Evolutionary conservation across 2,797 vertebrate species (phyloP).

Genomic region (Botia almorhae): DNA sequence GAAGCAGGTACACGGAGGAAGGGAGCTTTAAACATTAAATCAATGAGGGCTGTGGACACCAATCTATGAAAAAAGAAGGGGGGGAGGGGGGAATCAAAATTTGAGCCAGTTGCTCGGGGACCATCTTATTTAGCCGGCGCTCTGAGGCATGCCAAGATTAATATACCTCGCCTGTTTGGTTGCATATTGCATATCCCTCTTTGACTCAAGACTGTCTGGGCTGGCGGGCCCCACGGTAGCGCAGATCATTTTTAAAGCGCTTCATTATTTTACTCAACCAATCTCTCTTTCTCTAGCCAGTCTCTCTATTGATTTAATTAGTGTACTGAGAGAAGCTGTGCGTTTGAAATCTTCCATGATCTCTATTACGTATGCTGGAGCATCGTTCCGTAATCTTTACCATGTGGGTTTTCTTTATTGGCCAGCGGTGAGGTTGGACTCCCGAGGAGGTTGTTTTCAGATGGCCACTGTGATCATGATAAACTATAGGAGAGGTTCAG

Average conservation of each 20-base stretch:
- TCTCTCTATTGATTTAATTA: conserved; percentile 79
- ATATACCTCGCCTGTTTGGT: conserved; percentile 46
- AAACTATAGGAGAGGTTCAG: conserved; percentile 32
- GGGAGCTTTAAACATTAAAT: conserved; percentile 36
- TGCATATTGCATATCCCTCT: conserved; percentile 61
- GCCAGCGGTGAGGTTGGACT: conserved; percentile 21
- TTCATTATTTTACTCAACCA: conserved; percentile 81
- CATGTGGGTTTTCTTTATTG: conserved; percentile 41
- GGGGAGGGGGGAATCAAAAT: conserved; percentile 33
- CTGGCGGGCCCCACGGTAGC: conserved; percentile 67
- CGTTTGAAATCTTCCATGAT: conserved; percentile 71
- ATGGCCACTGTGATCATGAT: conserved; percentile 34
- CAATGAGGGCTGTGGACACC: conserved; percentile 41
- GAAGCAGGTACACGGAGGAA: conserved; percentile 9
- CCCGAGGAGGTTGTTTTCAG: conserved; percentile 21
- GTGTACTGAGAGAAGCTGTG: conserved; percentile 75
- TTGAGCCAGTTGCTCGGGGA: conserved; percentile 31
- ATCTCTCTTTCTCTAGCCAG: conserved; percentile 68
- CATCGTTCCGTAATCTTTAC: conserved; percentile 37
- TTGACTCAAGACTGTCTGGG: conserved; percentile 46
- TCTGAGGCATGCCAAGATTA: conserved; percentile 54
- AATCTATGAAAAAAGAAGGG: conserved; percentile 31
- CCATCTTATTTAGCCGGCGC: conserved; percentile 54
- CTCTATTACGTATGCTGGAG: conserved; percentile 45
- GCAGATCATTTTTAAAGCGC: conserved; percentile 80